These are phyloP conservation scores for Drosophila bocki DNA, from an alignment of 1,140 invertebrate genomes.

Conservation along the genomic window DNA sequence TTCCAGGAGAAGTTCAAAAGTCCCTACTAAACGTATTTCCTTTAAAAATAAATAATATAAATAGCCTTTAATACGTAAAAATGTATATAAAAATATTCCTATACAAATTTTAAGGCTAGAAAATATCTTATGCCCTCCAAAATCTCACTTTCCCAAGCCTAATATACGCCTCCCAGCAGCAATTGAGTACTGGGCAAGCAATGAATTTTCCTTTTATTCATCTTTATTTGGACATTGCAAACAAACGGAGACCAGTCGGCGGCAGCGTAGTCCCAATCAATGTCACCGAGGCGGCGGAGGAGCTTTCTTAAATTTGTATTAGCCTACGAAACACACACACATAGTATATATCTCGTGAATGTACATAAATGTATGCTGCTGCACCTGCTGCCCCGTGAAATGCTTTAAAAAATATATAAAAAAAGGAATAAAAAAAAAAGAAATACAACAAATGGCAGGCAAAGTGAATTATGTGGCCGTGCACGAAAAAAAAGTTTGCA, in stretches of 20 bases:
- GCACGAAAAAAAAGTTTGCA: slow-evolving; percentile 44
- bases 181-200: slow-evolving; percentile 5
- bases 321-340: background rate
- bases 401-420: slow-evolving; percentile 2
- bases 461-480: slow-evolving; percentile 77
- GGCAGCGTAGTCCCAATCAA: slow-evolving; percentile 11
- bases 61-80: too few species aligned
- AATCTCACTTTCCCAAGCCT: background rate
- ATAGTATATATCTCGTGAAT: background rate
- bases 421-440: background rate
- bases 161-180: background rate
- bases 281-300: background rate
- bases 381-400: slow-evolving; percentile 54
- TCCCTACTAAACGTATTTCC: too few species aligned
- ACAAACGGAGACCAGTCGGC: slow-evolving; percentile 19
- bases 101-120: background rate
- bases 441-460: slow-evolving; percentile 12
- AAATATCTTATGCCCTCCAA: background rate
- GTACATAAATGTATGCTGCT: slow-evolving; percentile 61
- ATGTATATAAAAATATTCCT: background rate
- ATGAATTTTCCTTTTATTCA: slow-evolving; percentile 47
- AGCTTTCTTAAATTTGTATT: slow-evolving; percentile 19
- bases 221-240: slow-evolving; percentile 47
- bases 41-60: background rate
- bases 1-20: too few species aligned